phyloP scores from a whole-genome alignment of 2,797 vertebrate genomes.

The Myotis vivesi region DNA sequence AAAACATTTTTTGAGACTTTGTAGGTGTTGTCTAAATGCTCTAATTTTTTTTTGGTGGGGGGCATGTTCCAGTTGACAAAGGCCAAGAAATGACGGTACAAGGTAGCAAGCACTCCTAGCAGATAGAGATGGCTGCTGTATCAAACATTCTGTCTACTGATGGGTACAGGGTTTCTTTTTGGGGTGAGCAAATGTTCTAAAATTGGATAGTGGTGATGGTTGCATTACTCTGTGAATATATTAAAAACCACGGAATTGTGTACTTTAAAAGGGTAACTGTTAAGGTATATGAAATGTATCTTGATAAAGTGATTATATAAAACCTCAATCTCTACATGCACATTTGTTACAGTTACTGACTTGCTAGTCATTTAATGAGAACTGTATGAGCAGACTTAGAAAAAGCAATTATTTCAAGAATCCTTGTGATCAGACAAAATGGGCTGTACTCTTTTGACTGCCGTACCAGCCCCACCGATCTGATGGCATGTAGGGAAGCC shows the following conservation, averaged over 20 bases:
- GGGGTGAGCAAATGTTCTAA: background rate
- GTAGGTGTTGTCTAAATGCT: background rate
- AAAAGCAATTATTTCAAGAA: background rate
- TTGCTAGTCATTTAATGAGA: slow-evolving; percentile 16
- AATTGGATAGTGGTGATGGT: background rate
- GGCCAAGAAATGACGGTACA: background rate
- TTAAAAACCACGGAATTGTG: slow-evolving; percentile 13
- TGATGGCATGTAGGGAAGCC: background rate
- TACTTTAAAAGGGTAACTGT: slow-evolving; percentile 6
- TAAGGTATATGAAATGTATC: background rate
- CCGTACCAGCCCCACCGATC: background rate
- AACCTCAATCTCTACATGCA: background rate
- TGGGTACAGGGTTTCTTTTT: background rate
- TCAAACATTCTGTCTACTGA: background rate
- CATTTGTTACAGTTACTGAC: background rate
- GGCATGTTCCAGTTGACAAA: background rate
- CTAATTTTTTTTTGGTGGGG: background rate
- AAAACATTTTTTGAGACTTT: slow-evolving; percentile 41
- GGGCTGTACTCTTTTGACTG: background rate
- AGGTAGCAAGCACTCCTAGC: background rate
- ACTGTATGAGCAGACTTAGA: background rate
- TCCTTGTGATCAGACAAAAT: background rate
- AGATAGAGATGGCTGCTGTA: background rate
- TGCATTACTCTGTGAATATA: background rate
- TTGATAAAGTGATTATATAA: background rate